A percentile compares a stretch with the other conserved stretches of the same genome.
These are phyloP conservation scores for Graptemys geographica DNA, from an alignment of 2,797 vertebrate genomes.

Conservation along the genomic window DNA sequence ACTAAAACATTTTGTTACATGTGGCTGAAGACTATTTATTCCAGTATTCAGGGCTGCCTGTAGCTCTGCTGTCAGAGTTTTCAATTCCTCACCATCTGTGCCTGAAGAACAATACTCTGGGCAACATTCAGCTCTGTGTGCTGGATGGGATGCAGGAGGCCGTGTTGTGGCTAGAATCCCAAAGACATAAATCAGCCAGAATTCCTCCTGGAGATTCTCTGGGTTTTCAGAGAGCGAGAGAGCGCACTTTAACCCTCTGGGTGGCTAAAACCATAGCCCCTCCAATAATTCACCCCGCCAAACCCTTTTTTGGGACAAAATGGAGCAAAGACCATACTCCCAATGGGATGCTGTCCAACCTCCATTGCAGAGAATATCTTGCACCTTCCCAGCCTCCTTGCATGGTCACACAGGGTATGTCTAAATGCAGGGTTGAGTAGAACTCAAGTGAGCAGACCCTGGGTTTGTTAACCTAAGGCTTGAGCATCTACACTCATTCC, in stretches of 20 bases:
- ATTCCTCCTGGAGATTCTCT: neutral
- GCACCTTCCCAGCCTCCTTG: too few species aligned
- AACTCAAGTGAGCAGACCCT: too few species aligned
- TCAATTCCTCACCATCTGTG: neutral
- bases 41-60: neutral
- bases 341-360: neutral
- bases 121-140: accelerated
- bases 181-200: neutral
- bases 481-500: too few species aligned
- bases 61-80: accelerated
- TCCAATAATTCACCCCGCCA: neutral
- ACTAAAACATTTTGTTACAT: neutral
- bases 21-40: neutral
- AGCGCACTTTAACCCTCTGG: neutral
- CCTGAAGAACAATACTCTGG: neutral
- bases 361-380: neutral
- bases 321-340: neutral
- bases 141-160: neutral
- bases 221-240: accelerated
- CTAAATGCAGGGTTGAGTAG: too few species aligned
- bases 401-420: too few species aligned
- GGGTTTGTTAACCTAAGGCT: too few species aligned
- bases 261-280: neutral
- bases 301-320: neutral
- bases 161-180: neutral